A percentile compares a stretch with the other conserved stretches of the same genome.
These are phyloP conservation scores for Enteromius mattozi DNA, from an alignment of 2,797 vertebrate genomes.

Conservation along the genomic window DNA sequence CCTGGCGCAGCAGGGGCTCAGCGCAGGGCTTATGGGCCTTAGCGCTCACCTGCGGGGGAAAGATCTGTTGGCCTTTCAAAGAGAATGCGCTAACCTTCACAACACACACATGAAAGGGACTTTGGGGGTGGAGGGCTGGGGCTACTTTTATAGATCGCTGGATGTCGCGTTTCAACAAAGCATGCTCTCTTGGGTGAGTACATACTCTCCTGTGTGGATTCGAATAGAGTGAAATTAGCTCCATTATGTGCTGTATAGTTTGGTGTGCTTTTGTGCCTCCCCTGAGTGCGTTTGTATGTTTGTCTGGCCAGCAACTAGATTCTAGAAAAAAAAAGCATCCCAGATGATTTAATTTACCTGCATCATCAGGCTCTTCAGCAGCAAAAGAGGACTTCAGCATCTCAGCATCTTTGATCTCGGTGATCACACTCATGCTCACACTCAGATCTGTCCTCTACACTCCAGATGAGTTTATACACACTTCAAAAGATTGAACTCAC, in stretches of 20 bases:
- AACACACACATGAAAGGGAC: conserved; percentile 53
- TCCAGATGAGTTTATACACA: background rate
- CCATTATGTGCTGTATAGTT: background rate
- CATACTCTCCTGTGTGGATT: background rate
- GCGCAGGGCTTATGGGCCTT: conserved; percentile 14
- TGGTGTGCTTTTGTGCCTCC: background rate
- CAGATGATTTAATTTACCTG: background rate
- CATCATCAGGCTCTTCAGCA: conserved; percentile 7
- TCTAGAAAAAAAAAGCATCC: background rate
- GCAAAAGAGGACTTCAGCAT: background rate
- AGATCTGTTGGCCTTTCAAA: conserved; percentile 58
- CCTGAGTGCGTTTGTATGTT: conserved; percentile 4
- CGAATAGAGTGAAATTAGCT: background rate
- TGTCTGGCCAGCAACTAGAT: background rate
- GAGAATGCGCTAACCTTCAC: conserved; percentile 55
- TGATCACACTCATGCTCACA: conserved; percentile 3
- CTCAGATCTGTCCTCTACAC: background rate
- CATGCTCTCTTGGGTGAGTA: background rate
- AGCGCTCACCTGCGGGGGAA: conserved; percentile 44
- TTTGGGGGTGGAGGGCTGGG: conserved; percentile 24
- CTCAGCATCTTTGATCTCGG: conserved; percentile 21
- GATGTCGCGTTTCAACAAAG: conserved; percentile 24
- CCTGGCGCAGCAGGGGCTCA: conserved; percentile 40
- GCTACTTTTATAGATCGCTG: conserved; percentile 51
- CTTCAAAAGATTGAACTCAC: background rate